Conservation (phyloP, 1,140 invertebrate species). For the Wiebesia pumilae region DNA sequence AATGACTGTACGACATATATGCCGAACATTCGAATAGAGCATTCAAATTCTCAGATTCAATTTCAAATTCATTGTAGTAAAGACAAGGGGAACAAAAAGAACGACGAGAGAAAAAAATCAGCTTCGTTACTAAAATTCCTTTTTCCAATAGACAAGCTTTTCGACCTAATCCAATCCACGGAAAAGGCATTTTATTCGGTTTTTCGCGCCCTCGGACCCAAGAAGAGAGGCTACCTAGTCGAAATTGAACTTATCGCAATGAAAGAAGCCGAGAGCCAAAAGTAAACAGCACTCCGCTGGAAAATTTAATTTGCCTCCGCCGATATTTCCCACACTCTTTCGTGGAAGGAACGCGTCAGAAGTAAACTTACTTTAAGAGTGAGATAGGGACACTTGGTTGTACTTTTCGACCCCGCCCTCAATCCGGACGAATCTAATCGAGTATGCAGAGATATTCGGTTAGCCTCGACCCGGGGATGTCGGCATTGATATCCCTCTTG, state of each 20-base stretch:
- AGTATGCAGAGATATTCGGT: slow-evolving; percentile 59
- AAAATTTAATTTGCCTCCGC: slow-evolving; percentile 36
- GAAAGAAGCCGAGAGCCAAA: slow-evolving; percentile 3
- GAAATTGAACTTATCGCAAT: background rate
- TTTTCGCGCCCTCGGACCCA: background rate
- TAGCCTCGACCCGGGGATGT: slow-evolving; percentile 43
- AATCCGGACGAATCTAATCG: slow-evolving; percentile 55
- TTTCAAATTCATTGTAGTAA: no score
- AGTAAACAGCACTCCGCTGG: slow-evolving; percentile 12
- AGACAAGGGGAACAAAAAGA: no score
- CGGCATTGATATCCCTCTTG: slow-evolving; percentile 41
- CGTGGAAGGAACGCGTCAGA: background rate
- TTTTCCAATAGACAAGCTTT: background rate
- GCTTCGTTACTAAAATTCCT: background rate
- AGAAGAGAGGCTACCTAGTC: background rate
- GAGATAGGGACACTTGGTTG: no score
- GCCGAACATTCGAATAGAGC: no score
- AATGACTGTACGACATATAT: no score
- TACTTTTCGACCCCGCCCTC: background rate
- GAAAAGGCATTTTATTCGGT: background rate
- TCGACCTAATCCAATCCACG: background rate
- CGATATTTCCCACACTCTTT: background rate
- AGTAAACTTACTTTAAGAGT: background rate
- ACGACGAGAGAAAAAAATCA: background rate
- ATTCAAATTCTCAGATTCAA: no score